These are phyloP conservation scores for Heliconius cydno DNA, from an alignment of 2,888 invertebrate species.

Conservation along the genomic window DNA sequence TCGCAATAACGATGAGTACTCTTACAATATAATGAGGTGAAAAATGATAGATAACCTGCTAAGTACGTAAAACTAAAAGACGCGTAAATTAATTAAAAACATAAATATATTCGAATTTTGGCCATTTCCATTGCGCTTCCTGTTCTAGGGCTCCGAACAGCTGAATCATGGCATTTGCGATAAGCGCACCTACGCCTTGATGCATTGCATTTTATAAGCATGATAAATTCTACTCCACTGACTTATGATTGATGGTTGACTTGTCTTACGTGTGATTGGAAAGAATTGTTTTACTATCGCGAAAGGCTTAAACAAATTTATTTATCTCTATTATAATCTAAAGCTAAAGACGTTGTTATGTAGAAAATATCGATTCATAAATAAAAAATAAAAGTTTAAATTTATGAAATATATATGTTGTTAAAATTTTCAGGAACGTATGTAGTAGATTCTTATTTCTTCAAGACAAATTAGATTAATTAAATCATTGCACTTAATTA, in stretches of 20 bases:
- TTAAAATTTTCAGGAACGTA: too few relatives aligned
- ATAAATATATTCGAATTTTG: too few relatives aligned
- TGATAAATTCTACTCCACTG: conserved; percentile 47
- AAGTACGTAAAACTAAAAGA: too few relatives aligned
- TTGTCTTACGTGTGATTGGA: conserved; percentile 40
- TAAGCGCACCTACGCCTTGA: conserved; percentile 50
- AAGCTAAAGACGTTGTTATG: not conserved
- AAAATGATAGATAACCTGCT: too few relatives aligned
- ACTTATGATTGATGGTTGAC: conserved; percentile 54
- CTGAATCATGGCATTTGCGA: conserved; percentile 67
- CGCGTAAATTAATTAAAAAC: too few relatives aligned
- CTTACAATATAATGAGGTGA: too few relatives aligned
- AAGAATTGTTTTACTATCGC: conserved; percentile 33
- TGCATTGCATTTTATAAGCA: conserved; percentile 44
- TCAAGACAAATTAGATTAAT: too few relatives aligned
- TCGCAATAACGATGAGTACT: too few relatives aligned
- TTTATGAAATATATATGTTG: too few relatives aligned
- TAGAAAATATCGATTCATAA: not conserved
- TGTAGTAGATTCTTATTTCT: too few relatives aligned
- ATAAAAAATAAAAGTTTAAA: not conserved
- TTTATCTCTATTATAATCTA: conserved; percentile 26
- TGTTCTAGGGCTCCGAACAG: conserved; percentile 57
- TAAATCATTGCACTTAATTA: too few relatives aligned
- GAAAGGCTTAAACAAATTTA: conserved; percentile 19
- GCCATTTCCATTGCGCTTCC: not conserved